Evolutionary conservation across 2,113 vertebrate species (phyloP), one percentile per base, ranked within the genome.

Genomic region (Channa maculata): DNA sequence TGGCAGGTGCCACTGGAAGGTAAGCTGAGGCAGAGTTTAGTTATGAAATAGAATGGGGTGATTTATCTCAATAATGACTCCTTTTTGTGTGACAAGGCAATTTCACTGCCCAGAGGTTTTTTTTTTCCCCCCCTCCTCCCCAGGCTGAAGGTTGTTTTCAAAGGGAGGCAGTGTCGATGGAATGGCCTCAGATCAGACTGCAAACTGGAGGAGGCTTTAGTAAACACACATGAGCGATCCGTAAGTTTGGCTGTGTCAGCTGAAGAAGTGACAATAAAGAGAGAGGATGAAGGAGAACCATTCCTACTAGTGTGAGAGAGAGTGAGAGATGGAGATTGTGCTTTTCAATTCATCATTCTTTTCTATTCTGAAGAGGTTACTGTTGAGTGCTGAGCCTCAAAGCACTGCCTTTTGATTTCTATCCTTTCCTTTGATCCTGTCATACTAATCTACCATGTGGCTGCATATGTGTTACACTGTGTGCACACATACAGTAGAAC

Each of bases 1-100:
- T 86, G 77, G 78, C 89, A 77, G 78, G 69, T 90, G 80, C 61
- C 80, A 79, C 54, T 80, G 82, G 72, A 85, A 71, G 61, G 73
- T 60, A 64, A 77, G 64, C 62, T 61, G 70, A 80, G 79, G 79
- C 77, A 75, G 59, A 75, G 82, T 86, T 87, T 91, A 88, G 88
- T 91, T 93, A 86, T 85, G 77, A 82, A 88, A 77, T 58, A 86
- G 74, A 93, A 87, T 87, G 75, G 80, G 83, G 83, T 80, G 78
- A 91, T 94, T 93, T 92, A 91, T 93, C 89, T 93, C 86, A 92
- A 91, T 92, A 92, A 93, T 91, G 82, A 87, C 70, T 84, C 85
- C 67, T 86, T 91, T 91, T 92, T 90, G 80, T 90, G 88, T 92
- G 91, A 92, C 91, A 93, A 87, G 91, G 86, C 90, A 92, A 93